These are phyloP conservation scores for Jordanella pulchra DNA, from an alignment of 2,797 vertebrate species.

Conservation along the genomic window DNA sequence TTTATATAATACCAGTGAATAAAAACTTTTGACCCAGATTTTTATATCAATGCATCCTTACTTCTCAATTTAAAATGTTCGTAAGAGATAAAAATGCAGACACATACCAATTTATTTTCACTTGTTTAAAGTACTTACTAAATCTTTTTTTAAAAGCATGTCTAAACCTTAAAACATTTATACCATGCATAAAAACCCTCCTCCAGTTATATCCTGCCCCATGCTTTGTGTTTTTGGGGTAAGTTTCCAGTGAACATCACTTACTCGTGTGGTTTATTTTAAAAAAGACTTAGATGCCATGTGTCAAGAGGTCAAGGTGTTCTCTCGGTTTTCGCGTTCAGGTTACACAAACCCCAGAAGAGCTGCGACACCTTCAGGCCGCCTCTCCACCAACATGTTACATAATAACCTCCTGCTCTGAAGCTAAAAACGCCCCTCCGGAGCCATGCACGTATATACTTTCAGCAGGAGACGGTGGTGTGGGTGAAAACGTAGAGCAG, in stretches of 20 bases:
- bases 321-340: slow-evolving; percentile 22
- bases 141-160: too few relatives aligned
- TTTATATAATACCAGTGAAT: too few relatives aligned
- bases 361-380: slow-evolving; percentile 40
- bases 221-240: not conserved
- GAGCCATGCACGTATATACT: slow-evolving; percentile 5
- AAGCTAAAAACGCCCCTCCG: slow-evolving; percentile 28
- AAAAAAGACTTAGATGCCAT: slow-evolving; percentile 2
- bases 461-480: slow-evolving; percentile 20
- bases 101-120: too few relatives aligned
- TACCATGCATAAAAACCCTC: not conserved
- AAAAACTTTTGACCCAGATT: too few relatives aligned
- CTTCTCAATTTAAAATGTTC: not conserved
- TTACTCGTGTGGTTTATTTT: not conserved
- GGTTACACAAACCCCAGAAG: slow-evolving; percentile 6
- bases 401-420: slow-evolving; percentile 28
- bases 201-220: not conserved
- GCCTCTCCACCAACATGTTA: slow-evolving; percentile 9
- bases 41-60: not conserved
- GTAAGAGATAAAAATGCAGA: too few relatives aligned
- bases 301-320: slow-evolving; percentile 19
- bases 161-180: too few relatives aligned
- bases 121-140: too few relatives aligned
- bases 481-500: slow-evolving; percentile 12
- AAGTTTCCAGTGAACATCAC: not conserved